A percentile compares a stretch with the other conserved stretches of the same genome.
phyloP scores from a whole-genome alignment of 2,888 invertebrate species.

The Sturmia bella region DNA sequence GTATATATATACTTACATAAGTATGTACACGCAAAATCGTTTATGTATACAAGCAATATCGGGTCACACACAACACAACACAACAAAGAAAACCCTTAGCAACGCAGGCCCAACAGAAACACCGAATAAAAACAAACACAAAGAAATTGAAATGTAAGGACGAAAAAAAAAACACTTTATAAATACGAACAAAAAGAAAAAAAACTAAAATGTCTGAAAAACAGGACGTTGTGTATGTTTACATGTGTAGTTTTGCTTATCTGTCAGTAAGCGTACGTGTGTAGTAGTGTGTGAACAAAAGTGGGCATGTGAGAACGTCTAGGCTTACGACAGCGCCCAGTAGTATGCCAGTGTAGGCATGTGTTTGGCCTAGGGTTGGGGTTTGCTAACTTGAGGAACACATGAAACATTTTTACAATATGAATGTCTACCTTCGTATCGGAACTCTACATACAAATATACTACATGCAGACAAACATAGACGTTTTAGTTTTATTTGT shows the following conservation, averaged over 20 bases:
- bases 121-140: slow-evolving; percentile 57
- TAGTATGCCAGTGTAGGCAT: slow-evolving; percentile 15
- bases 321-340: slow-evolving; percentile 19
- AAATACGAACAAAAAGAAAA: slow-evolving; percentile 43
- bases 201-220: slow-evolving; percentile 68
- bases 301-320: slow-evolving; percentile 12
- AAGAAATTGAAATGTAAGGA: slow-evolving; percentile 70
- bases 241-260: slow-evolving; percentile 35
- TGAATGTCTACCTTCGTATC: not conserved
- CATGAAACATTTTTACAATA: not conserved
- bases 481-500: too few species aligned
- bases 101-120: slow-evolving; percentile 75
- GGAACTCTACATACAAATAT: not conserved
- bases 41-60: slow-evolving; percentile 1
- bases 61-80: slow-evolving; percentile 70
- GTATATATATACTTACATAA: not conserved
- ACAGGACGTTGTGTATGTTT: slow-evolving; percentile 56
- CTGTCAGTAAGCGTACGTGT: slow-evolving; percentile 61
- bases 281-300: not conserved
- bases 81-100: slow-evolving; percentile 80
- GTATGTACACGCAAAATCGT: not conserved
- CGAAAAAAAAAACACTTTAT: slow-evolving; percentile 67
- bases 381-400: slow-evolving; percentile 7
- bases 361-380: slow-evolving; percentile 1
- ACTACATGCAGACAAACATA: not conserved